phyloP scores from a whole-genome alignment of 1,140 invertebrate genomes.

The Drosophila mauritiana region DNA sequence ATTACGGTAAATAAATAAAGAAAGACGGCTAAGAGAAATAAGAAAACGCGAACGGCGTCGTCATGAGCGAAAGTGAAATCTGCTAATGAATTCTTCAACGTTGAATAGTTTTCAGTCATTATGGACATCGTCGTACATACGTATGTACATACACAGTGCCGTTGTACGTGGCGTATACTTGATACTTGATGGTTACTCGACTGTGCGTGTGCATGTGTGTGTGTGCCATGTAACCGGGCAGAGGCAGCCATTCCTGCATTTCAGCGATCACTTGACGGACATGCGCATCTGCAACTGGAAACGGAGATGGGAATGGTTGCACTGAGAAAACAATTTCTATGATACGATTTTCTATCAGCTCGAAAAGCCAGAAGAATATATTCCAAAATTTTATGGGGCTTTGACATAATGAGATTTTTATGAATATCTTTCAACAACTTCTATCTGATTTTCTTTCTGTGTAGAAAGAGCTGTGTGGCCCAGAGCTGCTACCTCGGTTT shows the following conservation, averaged over 20 bases:
- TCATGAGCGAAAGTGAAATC: conserved; percentile 84
- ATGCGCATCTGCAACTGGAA: conserved; percentile 48
- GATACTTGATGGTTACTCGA: conserved; percentile 60
- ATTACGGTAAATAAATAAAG: conserved; percentile 81
- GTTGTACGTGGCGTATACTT: conserved; percentile 68
- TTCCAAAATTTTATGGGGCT: too few relatives aligned
- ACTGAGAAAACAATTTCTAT: not conserved
- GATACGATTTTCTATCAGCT: not conserved
- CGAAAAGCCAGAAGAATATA: too few relatives aligned
- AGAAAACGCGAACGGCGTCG: conserved; percentile 61
- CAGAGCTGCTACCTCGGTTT: conserved; percentile 23
- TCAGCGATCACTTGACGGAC: conserved; percentile 35
- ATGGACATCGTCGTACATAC: conserved; percentile 46
- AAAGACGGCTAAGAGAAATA: conserved; percentile 58
- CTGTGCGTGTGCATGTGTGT: conserved; percentile 11
- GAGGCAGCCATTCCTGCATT: conserved; percentile 29
- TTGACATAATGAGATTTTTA: too few relatives aligned
- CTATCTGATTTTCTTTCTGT: not conserved
- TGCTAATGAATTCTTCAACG: conserved; percentile 84
- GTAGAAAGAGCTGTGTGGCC: not conserved
- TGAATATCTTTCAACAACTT: too few relatives aligned
- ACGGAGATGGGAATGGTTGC: conserved; percentile 10
- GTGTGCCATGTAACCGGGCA: conserved; percentile 40
- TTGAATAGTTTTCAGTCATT: conserved; percentile 84
- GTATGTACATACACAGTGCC: conserved; percentile 3